Evolutionary conservation across 2,888 invertebrate species (phyloP), one percentile per base, ranked within the genome.

Genomic region (Odontocolon sp.): DNA sequence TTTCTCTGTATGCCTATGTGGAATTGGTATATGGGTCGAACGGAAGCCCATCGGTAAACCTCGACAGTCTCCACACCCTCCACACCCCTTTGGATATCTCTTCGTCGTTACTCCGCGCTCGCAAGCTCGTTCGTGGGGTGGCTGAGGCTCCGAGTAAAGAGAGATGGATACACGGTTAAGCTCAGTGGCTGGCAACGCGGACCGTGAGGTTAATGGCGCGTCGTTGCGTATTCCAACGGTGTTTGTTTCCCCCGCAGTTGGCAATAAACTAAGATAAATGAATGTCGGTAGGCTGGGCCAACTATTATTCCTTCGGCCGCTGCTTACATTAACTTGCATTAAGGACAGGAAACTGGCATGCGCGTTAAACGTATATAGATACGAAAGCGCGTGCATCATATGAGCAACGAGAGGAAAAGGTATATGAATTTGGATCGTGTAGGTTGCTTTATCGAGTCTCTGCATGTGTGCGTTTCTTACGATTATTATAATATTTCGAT

Each of bases 241-340:
- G 87, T 87, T 87, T 87, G 87, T 87, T 87, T 87, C 85, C 84
- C 69, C 85, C 87, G 83, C 85, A 87, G 87, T 87, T 85, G 86
- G 87, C 87, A 87, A 87, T 87, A 87, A 87, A 87, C 87, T 87
- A 87, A 87, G 87, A 87, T 87, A 87, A 87, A 87, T 87, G 87
- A 87, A 87, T 87, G 87, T 85, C 82, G 83, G 82, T 84, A 84
- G 84, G 84, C 84, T 80, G 82, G 82, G 80, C 52, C 83, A 81
- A 84, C 87, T 87, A 86, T 87, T 87, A 87, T 87, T 87, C 86
- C 86, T 86, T 87, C 84, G 84, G 83, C 84, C 86, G 86, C 84
- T 87, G 87, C 86, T 86, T 87, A 86, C 87, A 87, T 87, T 87
- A 87, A 87, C 86, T 86, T 83, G 82, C 80, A 81, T 81, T 83